Evolutionary conservation across 2,113 vertebrate species (phyloP).

Genomic region (Lagopus muta): DNA sequence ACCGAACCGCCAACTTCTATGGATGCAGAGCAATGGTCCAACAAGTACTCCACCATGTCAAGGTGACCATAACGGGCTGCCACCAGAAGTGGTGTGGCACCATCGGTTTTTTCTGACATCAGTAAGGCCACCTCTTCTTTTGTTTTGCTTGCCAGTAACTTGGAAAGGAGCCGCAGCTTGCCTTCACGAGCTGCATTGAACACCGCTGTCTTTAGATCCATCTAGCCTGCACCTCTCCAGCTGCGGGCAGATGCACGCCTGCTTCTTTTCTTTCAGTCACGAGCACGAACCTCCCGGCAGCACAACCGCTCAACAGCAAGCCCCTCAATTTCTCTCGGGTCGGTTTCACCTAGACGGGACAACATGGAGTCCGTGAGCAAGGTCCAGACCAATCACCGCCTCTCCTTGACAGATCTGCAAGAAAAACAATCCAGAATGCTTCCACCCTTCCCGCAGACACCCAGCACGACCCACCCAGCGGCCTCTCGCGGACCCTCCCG

Average conservation of each 20-base stretch:
- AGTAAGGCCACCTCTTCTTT: conserved; percentile 89
- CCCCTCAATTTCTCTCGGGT: background rate
- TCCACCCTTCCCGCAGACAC: background rate
- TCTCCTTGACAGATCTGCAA: conserved; percentile 29
- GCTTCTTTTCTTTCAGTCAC: conserved; percentile 30
- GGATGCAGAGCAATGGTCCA: conserved; percentile 92
- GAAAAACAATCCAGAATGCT: background rate
- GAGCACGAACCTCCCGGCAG: conserved; percentile 4
- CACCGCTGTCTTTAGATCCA: conserved; percentile 99
- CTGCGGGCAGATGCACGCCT: conserved; percentile 2
- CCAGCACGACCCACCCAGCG: background rate
- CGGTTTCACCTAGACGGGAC: background rate
- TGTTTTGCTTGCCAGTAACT: conserved; percentile 93
- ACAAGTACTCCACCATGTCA: conserved; percentile 94
- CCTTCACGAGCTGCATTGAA: conserved; percentile 98
- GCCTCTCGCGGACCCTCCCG: background rate
- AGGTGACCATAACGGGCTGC: conserved; percentile 96
- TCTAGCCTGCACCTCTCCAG: conserved; percentile 66
- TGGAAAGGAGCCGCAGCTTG: conserved; percentile 94
- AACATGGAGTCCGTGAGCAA: background rate
- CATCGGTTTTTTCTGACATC: conserved; percentile 94
- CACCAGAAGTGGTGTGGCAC: conserved; percentile 95
- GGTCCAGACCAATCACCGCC: background rate
- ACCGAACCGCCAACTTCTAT: conserved; percentile 95
- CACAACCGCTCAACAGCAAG: background rate